phyloP scores from a whole-genome alignment of 2,797 vertebrate genomes.

The Caiman crocodilus region DNA sequence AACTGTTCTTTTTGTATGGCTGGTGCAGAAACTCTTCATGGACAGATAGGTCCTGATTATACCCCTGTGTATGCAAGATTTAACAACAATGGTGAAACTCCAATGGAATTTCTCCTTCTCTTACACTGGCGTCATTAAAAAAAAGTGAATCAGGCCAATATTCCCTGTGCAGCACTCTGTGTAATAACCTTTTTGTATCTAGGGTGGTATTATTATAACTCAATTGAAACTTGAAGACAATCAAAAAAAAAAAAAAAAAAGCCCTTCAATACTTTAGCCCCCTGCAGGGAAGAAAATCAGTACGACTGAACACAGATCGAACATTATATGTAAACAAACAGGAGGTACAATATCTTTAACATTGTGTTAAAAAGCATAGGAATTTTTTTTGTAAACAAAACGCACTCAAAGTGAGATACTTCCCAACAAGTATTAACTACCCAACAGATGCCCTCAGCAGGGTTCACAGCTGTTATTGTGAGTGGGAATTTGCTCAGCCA shows the following conservation, averaged over 20 bases:
- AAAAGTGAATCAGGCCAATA: neutral
- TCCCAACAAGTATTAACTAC: slow-evolving; percentile 63
- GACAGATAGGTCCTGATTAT: neutral
- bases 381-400: slow-evolving; percentile 74
- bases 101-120: neutral
- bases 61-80: neutral
- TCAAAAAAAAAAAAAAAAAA: slow-evolving; percentile 51
- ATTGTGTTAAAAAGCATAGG: slow-evolving; percentile 38
- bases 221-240: slow-evolving; percentile 60
- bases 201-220: slow-evolving; percentile 47
- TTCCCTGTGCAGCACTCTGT: neutral
- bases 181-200: slow-evolving; percentile 57
- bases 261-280: slow-evolving; percentile 7
- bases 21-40: neutral
- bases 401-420: slow-evolving; percentile 41
- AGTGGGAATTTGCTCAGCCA: slow-evolving; percentile 60
- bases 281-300: slow-evolving; percentile 67
- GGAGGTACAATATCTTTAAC: slow-evolving; percentile 59
- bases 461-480: slow-evolving; percentile 65
- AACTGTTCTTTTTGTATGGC: neutral
- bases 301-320: slow-evolving; percentile 2
- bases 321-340: slow-evolving; percentile 66
- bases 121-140: neutral
- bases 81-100: neutral
- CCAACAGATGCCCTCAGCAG: slow-evolving; percentile 74